Base-by-base conservation (phyloP, 2,888 invertebrate species). In the Drosophila borealis region DNA sequence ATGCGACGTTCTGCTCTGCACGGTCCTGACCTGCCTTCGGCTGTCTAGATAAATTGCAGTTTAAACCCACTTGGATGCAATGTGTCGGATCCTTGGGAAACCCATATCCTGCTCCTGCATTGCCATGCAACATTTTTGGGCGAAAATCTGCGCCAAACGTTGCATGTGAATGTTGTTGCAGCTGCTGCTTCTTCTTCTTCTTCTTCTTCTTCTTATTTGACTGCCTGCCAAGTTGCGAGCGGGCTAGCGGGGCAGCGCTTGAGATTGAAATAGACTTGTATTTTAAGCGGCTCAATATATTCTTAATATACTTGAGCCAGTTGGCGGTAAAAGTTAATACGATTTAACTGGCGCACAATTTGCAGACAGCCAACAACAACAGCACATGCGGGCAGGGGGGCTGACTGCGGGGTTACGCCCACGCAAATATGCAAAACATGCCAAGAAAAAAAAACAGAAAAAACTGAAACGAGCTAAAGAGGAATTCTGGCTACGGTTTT, bases 301-400 rank as follows among this genome's bases (percentile, higher is more conserved):
- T 81, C 81, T 84, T 87, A 87, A 84, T 84, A 84, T 84, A 84
- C 87, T 84, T 84, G 73, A 84, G 78, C 53, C 72, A 66, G 69
- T 64, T 80, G 82, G 86, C 86, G 83, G 84, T 84, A 84, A 87
- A 81, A 84, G 83, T 84, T 87, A 84, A 84, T 84, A 84, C 84
- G 83, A 87, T 80, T 84, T 84, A 87, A 83, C 83, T 81, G 80
- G 81, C 78, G 74, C 74, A 80, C 70, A 83, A 82, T 80, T 82
- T 75, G 64, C 70, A 82, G 74, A 75, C 75, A 39, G 55, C 45
- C 70, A 50, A 56, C 44, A 67, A 49, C 44, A 64, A 59, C 41
- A 69, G 42, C 17, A 21, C n/a, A 10, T 10, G 19, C 2, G 13
- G 36, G 2, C 8, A 1, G 25, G 14, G 36, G 11, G 17, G 48